Conservation (phyloP, 2,797 vertebrate genomes). For the Australoheros facetus region DNA sequence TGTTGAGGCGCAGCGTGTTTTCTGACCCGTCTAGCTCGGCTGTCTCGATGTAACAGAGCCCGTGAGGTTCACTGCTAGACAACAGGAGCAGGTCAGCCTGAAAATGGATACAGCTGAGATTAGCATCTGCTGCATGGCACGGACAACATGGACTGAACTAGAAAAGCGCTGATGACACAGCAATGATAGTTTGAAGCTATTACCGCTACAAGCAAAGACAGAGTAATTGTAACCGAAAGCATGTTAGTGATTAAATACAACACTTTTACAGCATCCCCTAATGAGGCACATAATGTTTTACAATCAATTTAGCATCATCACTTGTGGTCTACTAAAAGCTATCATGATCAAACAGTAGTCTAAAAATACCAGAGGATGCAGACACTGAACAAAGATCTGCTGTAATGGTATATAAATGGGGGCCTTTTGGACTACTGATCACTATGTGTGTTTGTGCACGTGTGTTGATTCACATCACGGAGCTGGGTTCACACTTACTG, state of each 20-base stretch:
- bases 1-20: constrained; percentile 16
- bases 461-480: not conserved
- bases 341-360: not conserved
- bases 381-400: not conserved
- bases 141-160: constrained; percentile 9
- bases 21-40: constrained; percentile 94
- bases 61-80: constrained; percentile 94
- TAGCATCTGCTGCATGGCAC: constrained; percentile 23
- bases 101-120: constrained; percentile 51
- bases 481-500: constrained; percentile 80
- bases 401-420: not conserved
- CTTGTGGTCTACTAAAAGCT: not conserved
- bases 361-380: not conserved
- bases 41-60: constrained; percentile 96
- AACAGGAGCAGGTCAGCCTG: constrained; percentile 96
- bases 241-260: constrained; percentile 7
- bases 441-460: not conserved
- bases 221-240: constrained; percentile 10
- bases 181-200: not conserved
- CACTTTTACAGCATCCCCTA: not conserved
- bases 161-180: not conserved
- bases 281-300: not conserved
- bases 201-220: not conserved
- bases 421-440: not conserved
- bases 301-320: constrained; percentile 3